Evolutionary conservation across 2,797 vertebrate genomes (phyloP), one percentile per base, ranked within the genome.

Genomic region (Muscicapa striata): DNA sequence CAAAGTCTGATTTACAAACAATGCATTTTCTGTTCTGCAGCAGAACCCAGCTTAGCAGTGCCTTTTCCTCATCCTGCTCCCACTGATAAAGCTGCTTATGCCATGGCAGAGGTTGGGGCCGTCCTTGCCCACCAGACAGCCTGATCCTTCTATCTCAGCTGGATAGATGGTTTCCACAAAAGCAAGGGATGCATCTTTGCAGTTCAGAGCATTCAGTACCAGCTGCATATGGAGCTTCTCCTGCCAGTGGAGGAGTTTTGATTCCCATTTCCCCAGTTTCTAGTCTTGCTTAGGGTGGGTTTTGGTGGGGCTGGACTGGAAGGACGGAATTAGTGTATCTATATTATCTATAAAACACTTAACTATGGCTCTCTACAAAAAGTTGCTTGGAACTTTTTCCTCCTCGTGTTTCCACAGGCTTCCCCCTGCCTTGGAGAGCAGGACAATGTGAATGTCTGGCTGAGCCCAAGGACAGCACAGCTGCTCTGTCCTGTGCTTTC

Each of bases 271-370:
- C 15, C 10, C 29, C 17, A 30, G 0, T 49, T 76, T 23, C 22
- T 16, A 36, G 6, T 22, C 30, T 62, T 57, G 36, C 18, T 51
- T n/a, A 51, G n/a, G 16, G n/a, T 80, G 61, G 52, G 6, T 19
- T 90, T 64, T 49, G 30, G 8, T 46, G 38, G 34, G 43, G 41
- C 54, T 75, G 62, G 41, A 46, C n/a, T 57, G 69, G 68, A 86
- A 67, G 45, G 22, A 80, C 0, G 1, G 72, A 55, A 32, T 0
- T 2, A 76, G 66, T 1, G 0, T 2, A 5, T 38, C 57, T 46
- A 26, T 23, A 2, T 21, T 24, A 38, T 11, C 38, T 4, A 2
- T 29, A 12, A 72, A 70, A 79, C 5, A 13, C 34, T 66, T 30
- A 13, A 21, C 40, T 34, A 4, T 2, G 3, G 36, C 59, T 57